Evolutionary conservation across 2,888 invertebrate species (phyloP).

Genomic region (Eurytoma adleriae): DNA sequence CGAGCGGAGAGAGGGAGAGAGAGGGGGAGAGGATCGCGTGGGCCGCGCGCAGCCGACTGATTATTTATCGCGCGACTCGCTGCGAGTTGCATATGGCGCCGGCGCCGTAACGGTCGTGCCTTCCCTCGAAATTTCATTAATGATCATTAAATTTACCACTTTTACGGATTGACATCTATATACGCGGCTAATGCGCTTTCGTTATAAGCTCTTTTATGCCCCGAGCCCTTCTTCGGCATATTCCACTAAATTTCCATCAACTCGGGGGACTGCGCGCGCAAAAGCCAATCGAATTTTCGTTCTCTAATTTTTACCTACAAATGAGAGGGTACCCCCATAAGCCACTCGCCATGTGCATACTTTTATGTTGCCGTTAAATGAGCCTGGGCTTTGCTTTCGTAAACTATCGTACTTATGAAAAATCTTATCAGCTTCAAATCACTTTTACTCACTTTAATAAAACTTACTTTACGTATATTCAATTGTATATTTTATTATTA

Average conservation of each 20-base stretch:
- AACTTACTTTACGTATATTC: too few species aligned
- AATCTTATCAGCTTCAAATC: too few species aligned
- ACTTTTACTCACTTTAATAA: too few species aligned
- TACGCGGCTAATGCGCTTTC: background rate
- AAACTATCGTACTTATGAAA: too few species aligned
- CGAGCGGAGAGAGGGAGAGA: background rate
- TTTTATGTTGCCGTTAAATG: too few species aligned
- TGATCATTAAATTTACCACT: constrained; percentile 31
- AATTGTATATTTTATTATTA: too few species aligned
- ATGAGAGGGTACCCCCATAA: too few species aligned
- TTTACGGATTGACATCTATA: constrained; percentile 31
- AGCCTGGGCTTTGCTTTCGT: too few species aligned
- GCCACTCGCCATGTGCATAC: too few species aligned
- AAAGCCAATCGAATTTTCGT: too few species aligned
- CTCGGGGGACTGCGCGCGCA: background rate
- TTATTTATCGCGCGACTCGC: constrained; percentile 30
- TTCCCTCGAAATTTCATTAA: constrained; percentile 40
- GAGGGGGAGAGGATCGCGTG: background rate
- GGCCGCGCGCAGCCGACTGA: background rate
- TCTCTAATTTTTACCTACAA: too few species aligned
- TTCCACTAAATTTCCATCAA: constrained; percentile 2
- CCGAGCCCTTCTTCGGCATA: background rate
- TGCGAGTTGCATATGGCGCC: constrained; percentile 61
- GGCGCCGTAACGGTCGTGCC: constrained; percentile 54
- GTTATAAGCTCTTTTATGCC: background rate